Evolutionary conservation across 1,140 invertebrate genomes (phyloP).

Genomic region (Liolophura sinensis): DNA sequence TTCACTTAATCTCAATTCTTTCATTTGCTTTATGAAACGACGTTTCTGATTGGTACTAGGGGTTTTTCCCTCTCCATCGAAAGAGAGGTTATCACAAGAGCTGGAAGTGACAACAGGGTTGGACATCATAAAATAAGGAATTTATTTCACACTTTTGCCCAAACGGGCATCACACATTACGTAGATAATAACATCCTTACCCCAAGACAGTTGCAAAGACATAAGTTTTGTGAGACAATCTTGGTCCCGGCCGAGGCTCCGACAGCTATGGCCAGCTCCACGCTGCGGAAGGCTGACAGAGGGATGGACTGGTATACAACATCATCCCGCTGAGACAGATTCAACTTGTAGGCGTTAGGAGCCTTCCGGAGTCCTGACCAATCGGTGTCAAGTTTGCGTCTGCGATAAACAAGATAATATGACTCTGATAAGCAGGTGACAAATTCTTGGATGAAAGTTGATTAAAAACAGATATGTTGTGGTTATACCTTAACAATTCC

Average conservation of each 20-base stretch:
- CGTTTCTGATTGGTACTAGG: too few species aligned
- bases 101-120: background rate
- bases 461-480: too few species aligned
- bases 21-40: too few species aligned
- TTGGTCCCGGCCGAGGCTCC: slow-evolving; percentile 37
- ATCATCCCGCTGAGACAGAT: slow-evolving; percentile 31
- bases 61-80: too few species aligned
- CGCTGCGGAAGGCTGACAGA: slow-evolving; percentile 38
- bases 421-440: too few species aligned
- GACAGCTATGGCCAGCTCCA: slow-evolving; percentile 32
- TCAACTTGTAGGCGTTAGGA: slow-evolving; percentile 33
- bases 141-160: background rate
- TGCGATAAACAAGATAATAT: too few species aligned
- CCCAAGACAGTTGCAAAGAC: slow-evolving; percentile 32
- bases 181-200: slow-evolving; percentile 15
- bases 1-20: too few species aligned
- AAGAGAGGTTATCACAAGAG: too few species aligned
- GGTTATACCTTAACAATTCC: too few species aligned
- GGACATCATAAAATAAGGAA: background rate
- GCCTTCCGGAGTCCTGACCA: slow-evolving; percentile 1
- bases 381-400: background rate
- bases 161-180: background rate
- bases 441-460: too few species aligned
- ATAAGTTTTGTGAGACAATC: slow-evolving; percentile 20
- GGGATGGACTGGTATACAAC: slow-evolving; percentile 40